phyloP scores from a whole-genome alignment of 2,888 invertebrate genomes.

The Oegoconia quadripuncta region DNA sequence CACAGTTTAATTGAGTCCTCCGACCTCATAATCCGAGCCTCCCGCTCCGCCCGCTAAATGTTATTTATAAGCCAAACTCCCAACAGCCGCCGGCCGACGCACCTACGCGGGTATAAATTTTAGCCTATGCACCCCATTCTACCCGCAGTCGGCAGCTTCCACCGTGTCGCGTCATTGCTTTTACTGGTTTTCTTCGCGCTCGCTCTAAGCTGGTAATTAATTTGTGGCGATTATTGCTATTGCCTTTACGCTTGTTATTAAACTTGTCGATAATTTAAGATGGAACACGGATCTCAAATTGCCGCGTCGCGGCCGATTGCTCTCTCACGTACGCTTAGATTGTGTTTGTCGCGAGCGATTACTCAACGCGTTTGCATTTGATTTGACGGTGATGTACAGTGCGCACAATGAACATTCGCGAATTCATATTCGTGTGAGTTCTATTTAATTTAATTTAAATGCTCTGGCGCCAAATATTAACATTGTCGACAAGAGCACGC shows the following conservation, averaged over 20 bases:
- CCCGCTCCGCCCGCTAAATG: slow-evolving; percentile 69
- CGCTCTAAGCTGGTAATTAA: slow-evolving; percentile 61
- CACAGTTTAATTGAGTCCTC: slow-evolving; percentile 77
- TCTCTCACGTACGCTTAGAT: slow-evolving; percentile 56
- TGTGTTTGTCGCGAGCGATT: slow-evolving; percentile 55
- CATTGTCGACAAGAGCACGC: no score
- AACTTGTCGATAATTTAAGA: slow-evolving; percentile 75
- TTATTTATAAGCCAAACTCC: slow-evolving; percentile 73
- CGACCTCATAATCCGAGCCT: slow-evolving; percentile 73
- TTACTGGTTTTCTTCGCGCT: slow-evolving; percentile 62
- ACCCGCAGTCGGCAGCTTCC: slow-evolving; percentile 24
- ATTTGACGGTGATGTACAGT: slow-evolving; percentile 57
- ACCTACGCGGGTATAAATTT: slow-evolving; percentile 42
- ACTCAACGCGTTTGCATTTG: slow-evolving; percentile 50
- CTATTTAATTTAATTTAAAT: no score
- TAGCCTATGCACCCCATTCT: slow-evolving; percentile 51
- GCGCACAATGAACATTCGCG: slow-evolving; percentile 45
- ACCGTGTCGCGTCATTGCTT: slow-evolving; percentile 47
- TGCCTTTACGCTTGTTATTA: slow-evolving; percentile 70
- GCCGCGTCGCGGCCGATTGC: slow-evolving; percentile 64
- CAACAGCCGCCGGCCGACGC: slow-evolving; percentile 32
- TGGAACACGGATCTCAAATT: slow-evolving; percentile 70
- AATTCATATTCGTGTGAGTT: slow-evolving; percentile 58
- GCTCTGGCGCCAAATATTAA: no score
- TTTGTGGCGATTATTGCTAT: slow-evolving; percentile 68